Conservation (phyloP, 2,113 vertebrate genomes). For the Athene noctua region DNA sequence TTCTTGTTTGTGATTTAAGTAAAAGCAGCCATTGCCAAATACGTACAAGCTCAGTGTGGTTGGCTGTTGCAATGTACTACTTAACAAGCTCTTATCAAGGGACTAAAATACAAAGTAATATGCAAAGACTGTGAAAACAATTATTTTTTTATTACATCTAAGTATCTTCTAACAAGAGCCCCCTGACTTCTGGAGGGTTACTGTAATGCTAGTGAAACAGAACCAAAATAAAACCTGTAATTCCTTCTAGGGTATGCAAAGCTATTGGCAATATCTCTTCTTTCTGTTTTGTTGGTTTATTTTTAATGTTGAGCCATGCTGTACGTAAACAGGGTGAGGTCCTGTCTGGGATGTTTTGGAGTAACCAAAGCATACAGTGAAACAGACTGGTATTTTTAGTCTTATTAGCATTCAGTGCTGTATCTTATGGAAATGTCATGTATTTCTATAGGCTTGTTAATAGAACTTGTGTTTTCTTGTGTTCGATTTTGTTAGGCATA, state of each 20-base stretch:
- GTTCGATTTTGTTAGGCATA: background rate
- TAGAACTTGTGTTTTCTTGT: background rate
- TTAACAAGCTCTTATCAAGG: background rate
- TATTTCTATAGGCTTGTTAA: background rate
- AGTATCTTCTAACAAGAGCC: background rate
- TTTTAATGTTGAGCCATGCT: background rate
- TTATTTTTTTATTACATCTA: background rate
- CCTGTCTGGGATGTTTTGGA: background rate
- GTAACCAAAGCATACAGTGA: background rate
- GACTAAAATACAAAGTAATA: background rate
- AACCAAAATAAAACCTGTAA: background rate
- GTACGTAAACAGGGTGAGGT: background rate
- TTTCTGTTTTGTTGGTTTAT: too few relatives aligned
- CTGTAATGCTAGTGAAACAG: background rate
- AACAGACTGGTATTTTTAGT: background rate
- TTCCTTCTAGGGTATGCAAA: background rate
- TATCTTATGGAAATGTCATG: accelerated
- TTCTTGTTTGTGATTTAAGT: background rate
- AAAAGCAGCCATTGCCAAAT: background rate
- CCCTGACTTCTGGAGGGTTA: background rate
- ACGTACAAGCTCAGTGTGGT: background rate
- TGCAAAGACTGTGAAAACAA: background rate
- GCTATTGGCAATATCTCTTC: background rate
- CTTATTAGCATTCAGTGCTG: background rate
- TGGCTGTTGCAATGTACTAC: background rate